Evolutionary conservation across 64 coral and sea anemone genomes (phyloP), one percentile per base, ranked within the genome.

Genomic region (Actinia equina): DNA sequence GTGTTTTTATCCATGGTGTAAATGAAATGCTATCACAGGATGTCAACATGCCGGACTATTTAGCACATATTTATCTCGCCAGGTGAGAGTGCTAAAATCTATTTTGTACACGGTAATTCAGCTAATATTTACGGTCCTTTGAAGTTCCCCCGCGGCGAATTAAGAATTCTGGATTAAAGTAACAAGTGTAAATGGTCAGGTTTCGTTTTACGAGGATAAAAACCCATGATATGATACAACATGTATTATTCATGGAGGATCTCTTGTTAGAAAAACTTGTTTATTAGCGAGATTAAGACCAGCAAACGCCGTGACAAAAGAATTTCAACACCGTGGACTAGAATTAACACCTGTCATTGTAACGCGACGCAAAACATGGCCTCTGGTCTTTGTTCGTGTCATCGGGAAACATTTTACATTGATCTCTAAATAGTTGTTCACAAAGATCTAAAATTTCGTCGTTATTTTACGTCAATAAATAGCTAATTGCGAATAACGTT

Each of bases 241-340:
- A 74, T 74, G 23, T 74, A 74, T 74, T 74, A 74, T 74, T 74
- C n/a, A 74, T 74, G 13, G 26, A 74, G 69, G 69, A 42, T 74
- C 20, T 74, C 69, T 74, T 74, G 69, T 74, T 74, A 74, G 69
- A 30, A 74, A 74, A 74, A 74, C 69, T 74, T 74, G 25, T 74
- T 74, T 74, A 74, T 74, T 74, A 74, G 69, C 27, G 22, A 26
- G 69, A 74, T 74, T 41, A 41, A 69, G 26, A 74, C n/a, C 25
- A 74, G 20, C 11, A 41, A 14, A 74, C 62, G 18, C 26, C 26
- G 25, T 27, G 25, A 74, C 69, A 74, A 74, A 74, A 74, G 27
- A 41, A 30, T 74, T 74, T 74, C 69, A 12, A 14, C 23, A 9
- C 69, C 0, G 26, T 30, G 69, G 14, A 74, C 26, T 10, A 12